Base-by-base conservation (phyloP, 2,797 vertebrate species). In the Babyrousa celebensis region DNA sequence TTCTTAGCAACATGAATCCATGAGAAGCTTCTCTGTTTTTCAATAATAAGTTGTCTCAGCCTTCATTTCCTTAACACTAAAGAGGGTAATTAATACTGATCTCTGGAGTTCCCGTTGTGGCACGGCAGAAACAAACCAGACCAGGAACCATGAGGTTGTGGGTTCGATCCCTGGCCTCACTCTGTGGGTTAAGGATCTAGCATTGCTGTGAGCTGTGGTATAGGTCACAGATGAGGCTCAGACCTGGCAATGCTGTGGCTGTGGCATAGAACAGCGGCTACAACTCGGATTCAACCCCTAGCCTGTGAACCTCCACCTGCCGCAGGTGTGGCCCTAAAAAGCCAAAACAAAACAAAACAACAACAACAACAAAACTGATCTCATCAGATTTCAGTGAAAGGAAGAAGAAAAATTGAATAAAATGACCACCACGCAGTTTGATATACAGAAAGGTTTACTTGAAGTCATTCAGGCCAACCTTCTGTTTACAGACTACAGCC, bases 51-150 rank as follows among this genome's bases (percentile, higher is more conserved):
- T 72, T 52, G 14, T n/a, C n/a, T 74, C 84, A 91, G 63, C 8
- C 14, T 87, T 89, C 15, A 25, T 90, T 88, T n/a, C n/a, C 54
- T 83, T 82, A 84, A n/a, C 29, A 91, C 10, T 79, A 75, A 71
- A 85, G 21, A 10, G 27, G 52, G 12, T 82, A 84, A 77, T 27
- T 52, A 27, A 80, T 63, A 40, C 29, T 40, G 5, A 48, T 67
- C 18, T 77, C n/a, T 48, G 43, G 43, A 48, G 43, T 48, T 48
- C 43, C 43, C 5, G 9, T 48, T 48, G 43, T 48, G 43, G 43
- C 9, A 10, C 43, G 6, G 43, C 7, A 48, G 43, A 48, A 48
- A 48, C 43, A 10, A 48, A 48, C 9, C 43, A 6, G 43, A 7
- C 43, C 9, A 48, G 43, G 43, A 48, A 48, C 43, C 6, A 48